Evolutionary conservation across 2,888 invertebrate species (phyloP).

Genomic region (Lysandra bellargus): DNA sequence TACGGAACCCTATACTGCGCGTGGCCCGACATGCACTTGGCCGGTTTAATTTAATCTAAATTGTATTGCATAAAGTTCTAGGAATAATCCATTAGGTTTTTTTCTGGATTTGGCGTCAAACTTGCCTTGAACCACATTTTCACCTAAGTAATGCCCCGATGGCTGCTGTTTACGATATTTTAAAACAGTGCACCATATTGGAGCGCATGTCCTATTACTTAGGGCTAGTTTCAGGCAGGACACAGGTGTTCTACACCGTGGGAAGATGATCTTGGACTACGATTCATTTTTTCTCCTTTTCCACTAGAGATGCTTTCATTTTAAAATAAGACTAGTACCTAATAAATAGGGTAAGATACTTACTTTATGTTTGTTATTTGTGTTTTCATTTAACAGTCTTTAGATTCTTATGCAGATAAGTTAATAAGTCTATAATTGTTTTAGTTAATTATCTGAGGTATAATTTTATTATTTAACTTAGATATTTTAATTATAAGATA

Average conservation of each 20-base stretch:
- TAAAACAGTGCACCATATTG: slow-evolving; percentile 40
- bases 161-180: not conserved
- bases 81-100: too few species aligned
- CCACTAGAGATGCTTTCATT: slow-evolving; percentile 48
- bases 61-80: too few species aligned
- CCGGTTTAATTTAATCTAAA: too few species aligned
- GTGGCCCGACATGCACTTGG: too few species aligned
- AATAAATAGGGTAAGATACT: slow-evolving; percentile 9
- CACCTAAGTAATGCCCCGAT: too few species aligned
- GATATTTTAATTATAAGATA: not conserved
- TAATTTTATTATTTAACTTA: not conserved
- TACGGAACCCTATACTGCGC: too few species aligned
- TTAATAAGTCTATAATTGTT: not conserved
- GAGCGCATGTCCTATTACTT: slow-evolving; percentile 37
- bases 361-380: not conserved
- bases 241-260: slow-evolving; percentile 71
- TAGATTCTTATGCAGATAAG: not conserved
- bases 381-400: not conserved
- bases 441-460: too few species aligned
- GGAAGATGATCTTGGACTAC: slow-evolving; percentile 63
- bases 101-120: too few species aligned
- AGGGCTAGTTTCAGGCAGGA: slow-evolving; percentile 51
- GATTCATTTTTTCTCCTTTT: slow-evolving; percentile 50
- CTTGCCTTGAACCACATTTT: too few species aligned
- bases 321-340: slow-evolving; percentile 16